These are phyloP conservation scores for Branchellion lobata DNA, from an alignment of 2,888 invertebrate species.

Conservation along the genomic window DNA sequence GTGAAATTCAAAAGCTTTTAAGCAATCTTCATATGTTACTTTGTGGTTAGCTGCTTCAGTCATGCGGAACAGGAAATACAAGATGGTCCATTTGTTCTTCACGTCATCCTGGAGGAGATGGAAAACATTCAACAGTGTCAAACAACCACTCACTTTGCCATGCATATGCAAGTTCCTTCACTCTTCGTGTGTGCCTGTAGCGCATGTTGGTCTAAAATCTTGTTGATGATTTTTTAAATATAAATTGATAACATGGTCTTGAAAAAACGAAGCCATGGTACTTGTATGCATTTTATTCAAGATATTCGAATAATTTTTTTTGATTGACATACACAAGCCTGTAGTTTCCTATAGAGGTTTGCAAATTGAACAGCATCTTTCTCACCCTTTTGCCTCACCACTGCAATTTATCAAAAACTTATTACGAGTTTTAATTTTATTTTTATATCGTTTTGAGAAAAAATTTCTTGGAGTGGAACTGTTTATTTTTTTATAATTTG, in stretches of 20 bases:
- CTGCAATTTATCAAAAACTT: constrained; percentile 50
- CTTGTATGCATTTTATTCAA: background rate
- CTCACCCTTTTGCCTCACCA: constrained; percentile 57
- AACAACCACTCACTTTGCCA: no score
- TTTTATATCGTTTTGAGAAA: background rate
- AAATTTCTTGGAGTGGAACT: no score
- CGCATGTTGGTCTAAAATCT: no score
- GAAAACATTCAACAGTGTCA: no score
- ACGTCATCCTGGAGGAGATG: constrained; percentile 65
- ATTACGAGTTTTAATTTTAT: no score
- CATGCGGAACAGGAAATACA: constrained; percentile 57
- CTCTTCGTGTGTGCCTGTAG: no score
- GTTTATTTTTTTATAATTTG: background rate
- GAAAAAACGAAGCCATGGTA: no score
- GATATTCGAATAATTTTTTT: no score
- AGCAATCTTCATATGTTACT: no score
- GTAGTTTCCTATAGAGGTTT: constrained; percentile 62
- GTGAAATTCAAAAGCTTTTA: no score
- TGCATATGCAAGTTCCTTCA: no score
- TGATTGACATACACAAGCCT: constrained; percentile 58
- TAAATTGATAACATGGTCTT: background rate
- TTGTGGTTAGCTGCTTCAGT: constrained; percentile 13
- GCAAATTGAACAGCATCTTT: constrained; percentile 62
- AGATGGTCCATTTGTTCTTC: constrained; percentile 68
- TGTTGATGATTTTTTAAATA: no score